Evolutionary conservation across 1,140 invertebrate genomes (phyloP).

Genomic region (Drosophila obscura): DNA sequence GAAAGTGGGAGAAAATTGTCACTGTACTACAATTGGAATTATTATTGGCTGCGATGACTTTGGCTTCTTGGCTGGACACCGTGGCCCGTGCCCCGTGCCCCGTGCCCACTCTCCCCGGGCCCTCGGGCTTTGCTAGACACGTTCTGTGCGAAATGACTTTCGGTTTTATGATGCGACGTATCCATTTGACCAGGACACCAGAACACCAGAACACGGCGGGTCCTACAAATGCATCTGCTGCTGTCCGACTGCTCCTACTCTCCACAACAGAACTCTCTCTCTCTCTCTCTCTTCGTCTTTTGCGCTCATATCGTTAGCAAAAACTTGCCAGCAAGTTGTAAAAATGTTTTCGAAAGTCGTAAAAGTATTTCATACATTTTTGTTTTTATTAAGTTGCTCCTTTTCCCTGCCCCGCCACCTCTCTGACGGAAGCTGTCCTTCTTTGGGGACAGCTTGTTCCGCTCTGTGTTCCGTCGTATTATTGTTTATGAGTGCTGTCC

Average conservation of each 20-base stretch:
- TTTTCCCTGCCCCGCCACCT: conserved; percentile 5
- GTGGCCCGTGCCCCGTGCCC: conserved; percentile 2
- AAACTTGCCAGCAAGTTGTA: conserved; percentile 78
- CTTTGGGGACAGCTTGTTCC: conserved; percentile 36
- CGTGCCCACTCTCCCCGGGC: conserved; percentile 1
- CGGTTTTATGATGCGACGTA: conserved; percentile 80
- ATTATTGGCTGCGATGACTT: conserved; percentile 83
- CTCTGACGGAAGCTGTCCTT: conserved; percentile 31
- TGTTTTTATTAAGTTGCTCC: conserved; percentile 76
- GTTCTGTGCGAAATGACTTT: conserved; percentile 80
- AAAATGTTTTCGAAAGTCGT: conserved; percentile 83
- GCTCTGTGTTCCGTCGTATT: conserved; percentile 50
- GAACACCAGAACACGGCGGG: conserved; percentile 47
- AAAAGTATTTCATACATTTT: conserved; percentile 83
- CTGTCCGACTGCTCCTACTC: conserved; percentile 1
- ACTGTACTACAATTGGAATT: conserved; percentile 82
- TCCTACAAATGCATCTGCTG: conserved; percentile 36
- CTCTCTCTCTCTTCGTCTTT: conserved; percentile 16
- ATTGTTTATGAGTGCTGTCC: conserved; percentile 79
- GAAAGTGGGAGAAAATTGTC: conserved; percentile 64
- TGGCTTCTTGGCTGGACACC: conserved; percentile 71
- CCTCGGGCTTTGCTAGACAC: conserved; percentile 48
- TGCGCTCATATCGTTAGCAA: conserved; percentile 80
- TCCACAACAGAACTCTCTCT: not conserved
- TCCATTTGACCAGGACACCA: conserved; percentile 74